Percentiles rank a stretch among this genome's conserved stretches.
Evolutionary conservation across 2,888 invertebrate species (phyloP).

Genomic region (Mythimna loreyi): DNA sequence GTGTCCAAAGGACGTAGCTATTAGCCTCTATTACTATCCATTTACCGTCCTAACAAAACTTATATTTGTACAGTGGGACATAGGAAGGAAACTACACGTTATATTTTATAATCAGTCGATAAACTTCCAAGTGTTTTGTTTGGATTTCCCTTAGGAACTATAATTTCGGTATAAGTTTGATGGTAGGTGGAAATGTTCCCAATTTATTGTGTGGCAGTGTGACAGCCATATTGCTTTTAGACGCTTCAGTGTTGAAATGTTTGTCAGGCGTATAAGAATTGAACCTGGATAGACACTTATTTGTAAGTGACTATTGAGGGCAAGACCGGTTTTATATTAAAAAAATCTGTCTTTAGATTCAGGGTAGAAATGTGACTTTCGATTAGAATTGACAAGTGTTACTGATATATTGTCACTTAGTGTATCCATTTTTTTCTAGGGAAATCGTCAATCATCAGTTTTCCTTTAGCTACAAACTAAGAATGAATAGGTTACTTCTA

Average conservation of each 20-base stretch:
- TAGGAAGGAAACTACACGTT: conserved; percentile 1
- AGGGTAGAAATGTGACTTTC: too few relatives aligned
- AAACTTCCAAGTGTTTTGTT: conserved; percentile 31
- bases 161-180: conserved; percentile 31
- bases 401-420: background rate
- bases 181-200: background rate
- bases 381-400: too few relatives aligned
- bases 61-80: conserved; percentile 18
- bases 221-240: conserved; percentile 13
- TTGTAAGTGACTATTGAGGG: background rate
- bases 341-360: background rate
- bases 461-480: too few relatives aligned
- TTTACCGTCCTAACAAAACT: conserved; percentile 15
- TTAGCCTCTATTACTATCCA: conserved; percentile 27
- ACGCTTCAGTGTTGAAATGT: conserved; percentile 4
- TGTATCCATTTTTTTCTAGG: background rate
- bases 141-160: conserved; percentile 34
- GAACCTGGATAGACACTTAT: background rate
- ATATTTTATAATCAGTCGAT: conserved; percentile 39
- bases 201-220: conserved; percentile 15
- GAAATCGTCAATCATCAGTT: too few relatives aligned
- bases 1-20: conserved; percentile 9
- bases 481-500: too few relatives aligned
- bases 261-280: background rate
- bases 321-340: background rate